phyloP scores from a whole-genome alignment of 2,888 invertebrate species.

The Digitonthophagus gazella region DNA sequence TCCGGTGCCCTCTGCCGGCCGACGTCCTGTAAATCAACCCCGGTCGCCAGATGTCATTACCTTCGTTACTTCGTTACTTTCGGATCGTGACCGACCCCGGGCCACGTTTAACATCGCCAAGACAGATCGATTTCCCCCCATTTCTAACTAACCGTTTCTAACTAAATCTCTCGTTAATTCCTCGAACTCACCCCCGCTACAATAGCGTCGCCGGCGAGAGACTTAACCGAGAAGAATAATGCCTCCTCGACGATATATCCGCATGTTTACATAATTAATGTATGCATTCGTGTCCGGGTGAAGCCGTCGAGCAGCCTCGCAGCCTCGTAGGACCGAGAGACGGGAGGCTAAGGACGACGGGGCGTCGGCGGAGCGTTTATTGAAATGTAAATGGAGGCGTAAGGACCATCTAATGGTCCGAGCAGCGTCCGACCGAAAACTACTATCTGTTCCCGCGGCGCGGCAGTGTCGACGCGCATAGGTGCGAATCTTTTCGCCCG shows the following conservation, averaged over 20 bases:
- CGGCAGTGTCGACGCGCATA: no score
- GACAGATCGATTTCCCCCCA: neutral
- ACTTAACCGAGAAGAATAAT: constrained; percentile 14
- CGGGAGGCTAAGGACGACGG: neutral
- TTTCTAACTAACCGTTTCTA: neutral
- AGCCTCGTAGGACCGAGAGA: neutral
- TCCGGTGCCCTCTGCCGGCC: constrained; percentile 21
- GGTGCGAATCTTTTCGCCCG: neutral
- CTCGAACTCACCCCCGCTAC: neutral
- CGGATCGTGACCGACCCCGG: neutral
- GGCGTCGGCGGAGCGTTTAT: neutral
- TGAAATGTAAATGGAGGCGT: neutral
- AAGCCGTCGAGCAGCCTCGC: neutral
- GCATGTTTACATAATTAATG: constrained; percentile 17
- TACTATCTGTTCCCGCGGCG: neutral
- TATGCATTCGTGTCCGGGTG: neutral
- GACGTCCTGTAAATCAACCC: neutral
- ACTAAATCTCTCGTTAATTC: no score
- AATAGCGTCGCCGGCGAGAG: neutral
- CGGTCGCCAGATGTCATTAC: neutral
- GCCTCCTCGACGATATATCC: constrained; percentile 8
- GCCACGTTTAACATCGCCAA: neutral
- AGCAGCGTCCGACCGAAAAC: neutral
- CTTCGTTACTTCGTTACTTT: no score
- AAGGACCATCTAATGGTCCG: neutral